These are phyloP conservation scores for Hydrolagus colliei DNA, from an alignment of 2,797 vertebrate genomes.

Conservation along the genomic window DNA sequence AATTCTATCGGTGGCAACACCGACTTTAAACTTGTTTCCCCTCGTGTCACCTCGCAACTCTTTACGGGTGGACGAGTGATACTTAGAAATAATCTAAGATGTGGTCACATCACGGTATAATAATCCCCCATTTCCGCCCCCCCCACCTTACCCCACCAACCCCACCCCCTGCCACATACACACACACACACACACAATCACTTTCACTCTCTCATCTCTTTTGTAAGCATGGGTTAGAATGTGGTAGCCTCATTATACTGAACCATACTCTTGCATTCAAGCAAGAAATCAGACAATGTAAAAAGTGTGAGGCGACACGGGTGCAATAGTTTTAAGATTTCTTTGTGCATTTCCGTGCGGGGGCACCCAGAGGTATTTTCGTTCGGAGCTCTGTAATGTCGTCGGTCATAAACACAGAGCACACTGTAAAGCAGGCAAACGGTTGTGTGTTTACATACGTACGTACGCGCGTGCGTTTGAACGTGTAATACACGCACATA, in stretches of 20 bases:
- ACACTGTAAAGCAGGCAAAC: conserved; percentile 10
- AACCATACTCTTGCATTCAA: neutral
- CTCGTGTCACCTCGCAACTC: neutral
- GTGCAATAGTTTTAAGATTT: neutral
- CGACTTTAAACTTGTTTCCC: neutral
- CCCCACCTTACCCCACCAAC: no score
- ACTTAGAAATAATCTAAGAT: neutral
- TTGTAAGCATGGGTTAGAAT: neutral
- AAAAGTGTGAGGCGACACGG: neutral
- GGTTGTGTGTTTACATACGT: no score
- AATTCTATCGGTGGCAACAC: neutral
- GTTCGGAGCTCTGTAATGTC: neutral
- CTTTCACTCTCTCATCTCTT: no score
- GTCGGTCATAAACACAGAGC: conserved; percentile 8
- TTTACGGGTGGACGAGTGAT: neutral
- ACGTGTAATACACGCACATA: conserved; percentile 5
- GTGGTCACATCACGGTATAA: no score
- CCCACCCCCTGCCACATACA: no score
- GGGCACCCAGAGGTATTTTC: conserved; percentile 8
- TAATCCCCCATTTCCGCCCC: neutral
- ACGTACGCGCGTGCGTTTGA: neutral
- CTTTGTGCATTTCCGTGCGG: neutral
- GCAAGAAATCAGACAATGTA: neutral
- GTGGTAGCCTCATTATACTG: neutral
- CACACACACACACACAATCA: no score